phyloP scores from a whole-genome alignment of 2,888 invertebrate species.

The Platypus cylindrus region DNA sequence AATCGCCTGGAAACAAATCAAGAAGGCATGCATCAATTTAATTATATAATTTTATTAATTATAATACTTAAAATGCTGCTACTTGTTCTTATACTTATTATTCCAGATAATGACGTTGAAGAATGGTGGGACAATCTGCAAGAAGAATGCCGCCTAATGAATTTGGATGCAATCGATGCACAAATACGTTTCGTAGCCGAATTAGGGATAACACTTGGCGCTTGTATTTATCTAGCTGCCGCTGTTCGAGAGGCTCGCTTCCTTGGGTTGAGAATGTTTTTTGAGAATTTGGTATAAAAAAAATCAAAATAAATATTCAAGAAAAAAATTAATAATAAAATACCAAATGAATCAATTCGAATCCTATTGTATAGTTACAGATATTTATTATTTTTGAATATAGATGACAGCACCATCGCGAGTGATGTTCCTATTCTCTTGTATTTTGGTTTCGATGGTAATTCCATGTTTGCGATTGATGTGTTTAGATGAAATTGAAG shows the following conservation, averaged over 20 bases:
- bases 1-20: background rate
- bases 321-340: too few relatives aligned
- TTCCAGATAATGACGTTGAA: slow-evolving; percentile 46
- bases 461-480: slow-evolving; percentile 75
- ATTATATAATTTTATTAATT: too few relatives aligned
- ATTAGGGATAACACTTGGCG: slow-evolving; percentile 65
- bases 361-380: background rate
- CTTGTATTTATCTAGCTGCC: slow-evolving; percentile 70
- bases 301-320: too few relatives aligned
- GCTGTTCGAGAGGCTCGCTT: slow-evolving; percentile 82
- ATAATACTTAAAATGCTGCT: too few relatives aligned
- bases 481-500: slow-evolving; percentile 79
- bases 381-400: slow-evolving; percentile 18
- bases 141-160: slow-evolving; percentile 59
- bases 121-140: slow-evolving; percentile 62
- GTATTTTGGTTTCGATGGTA: slow-evolving; percentile 64
- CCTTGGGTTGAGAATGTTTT: slow-evolving; percentile 85
- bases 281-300: slow-evolving; percentile 71
- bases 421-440: slow-evolving; percentile 90
- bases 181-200: slow-evolving; percentile 67
- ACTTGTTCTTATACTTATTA: too few relatives aligned
- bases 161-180: slow-evolving; percentile 44
- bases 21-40: slow-evolving; percentile 4
- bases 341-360: too few relatives aligned
- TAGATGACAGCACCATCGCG: slow-evolving; percentile 81